phyloP scores from a whole-genome alignment of 1,140 invertebrate genomes.

The Caerostris darwini region DNA sequence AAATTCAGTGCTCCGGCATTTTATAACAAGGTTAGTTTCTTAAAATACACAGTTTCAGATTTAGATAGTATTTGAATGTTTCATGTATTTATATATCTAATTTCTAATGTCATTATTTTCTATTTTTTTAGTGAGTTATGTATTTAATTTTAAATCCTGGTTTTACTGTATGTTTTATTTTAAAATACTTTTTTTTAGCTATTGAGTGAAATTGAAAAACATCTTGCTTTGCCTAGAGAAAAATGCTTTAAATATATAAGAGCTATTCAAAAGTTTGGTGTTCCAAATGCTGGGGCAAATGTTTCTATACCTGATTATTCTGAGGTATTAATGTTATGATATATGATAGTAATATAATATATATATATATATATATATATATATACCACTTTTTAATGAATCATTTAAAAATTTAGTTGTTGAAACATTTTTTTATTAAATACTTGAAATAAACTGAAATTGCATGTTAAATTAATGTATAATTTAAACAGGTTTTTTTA shows the following conservation, averaged over 20 bases:
- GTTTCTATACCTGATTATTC: slow-evolving; percentile 68
- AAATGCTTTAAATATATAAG: slow-evolving; percentile 62
- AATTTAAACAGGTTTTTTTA: no score
- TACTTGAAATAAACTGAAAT: no score
- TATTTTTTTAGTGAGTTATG: neutral
- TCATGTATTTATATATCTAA: neutral
- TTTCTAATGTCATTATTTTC: no score
- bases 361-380: no score
- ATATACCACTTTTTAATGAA: no score
- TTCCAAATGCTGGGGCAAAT: slow-evolving; percentile 71
- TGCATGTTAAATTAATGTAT: no score
- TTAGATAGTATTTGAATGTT: no score
- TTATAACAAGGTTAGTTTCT: slow-evolving; percentile 60
- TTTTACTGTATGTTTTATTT: neutral
- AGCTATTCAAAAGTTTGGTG: slow-evolving; percentile 51
- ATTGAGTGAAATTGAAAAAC: slow-evolving; percentile 74
- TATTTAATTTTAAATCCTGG: neutral
- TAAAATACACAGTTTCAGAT: no score
- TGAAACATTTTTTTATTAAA: no score
- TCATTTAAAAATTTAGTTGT: no score
- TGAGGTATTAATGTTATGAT: slow-evolving; percentile 29
- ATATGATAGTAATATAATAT: no score
- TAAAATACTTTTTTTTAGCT: slow-evolving; percentile 49
- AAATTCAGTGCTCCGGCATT: slow-evolving; percentile 59
- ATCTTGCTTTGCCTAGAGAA: slow-evolving; percentile 40